Evolutionary conservation across 2,113 vertebrate species (phyloP).

Genomic region (Ageneiosus marmoratus): DNA sequence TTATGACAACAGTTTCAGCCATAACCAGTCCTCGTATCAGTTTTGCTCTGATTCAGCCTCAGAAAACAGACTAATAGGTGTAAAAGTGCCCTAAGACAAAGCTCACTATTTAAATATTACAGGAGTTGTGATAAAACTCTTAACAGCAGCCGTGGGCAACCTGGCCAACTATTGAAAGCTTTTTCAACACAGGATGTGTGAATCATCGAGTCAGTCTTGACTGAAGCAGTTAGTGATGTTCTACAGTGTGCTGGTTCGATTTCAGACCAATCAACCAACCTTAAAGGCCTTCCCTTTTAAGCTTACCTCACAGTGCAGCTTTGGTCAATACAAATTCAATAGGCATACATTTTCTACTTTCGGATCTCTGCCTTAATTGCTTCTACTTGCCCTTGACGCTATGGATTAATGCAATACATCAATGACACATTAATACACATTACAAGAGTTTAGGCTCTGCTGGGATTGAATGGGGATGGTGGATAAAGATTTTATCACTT

Average conservation of each 20-base stretch:
- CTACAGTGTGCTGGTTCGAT: constrained; percentile 19
- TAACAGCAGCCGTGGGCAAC: background rate
- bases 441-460: constrained; percentile 24
- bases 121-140: background rate
- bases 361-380: constrained; percentile 30
- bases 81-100: background rate
- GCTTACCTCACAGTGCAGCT: constrained; percentile 11
- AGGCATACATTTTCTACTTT: constrained; percentile 34
- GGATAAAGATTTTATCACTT: constrained; percentile 32
- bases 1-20: background rate
- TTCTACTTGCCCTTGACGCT: constrained; percentile 24
- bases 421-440: constrained; percentile 44
- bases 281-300: constrained; percentile 34
- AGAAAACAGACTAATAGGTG: background rate
- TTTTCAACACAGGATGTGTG: background rate
- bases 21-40: background rate
- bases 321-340: constrained; percentile 42
- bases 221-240: constrained; percentile 18
- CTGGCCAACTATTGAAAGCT: background rate
- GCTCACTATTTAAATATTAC: background rate
- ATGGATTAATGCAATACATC: constrained; percentile 41
- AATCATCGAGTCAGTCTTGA: background rate
- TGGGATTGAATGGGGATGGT: constrained; percentile 9
- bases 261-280: constrained; percentile 17
- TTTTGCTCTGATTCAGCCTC: background rate